Evolutionary conservation across 2,888 invertebrate genomes (phyloP).

Genomic region (Podabrus alpinus): DNA sequence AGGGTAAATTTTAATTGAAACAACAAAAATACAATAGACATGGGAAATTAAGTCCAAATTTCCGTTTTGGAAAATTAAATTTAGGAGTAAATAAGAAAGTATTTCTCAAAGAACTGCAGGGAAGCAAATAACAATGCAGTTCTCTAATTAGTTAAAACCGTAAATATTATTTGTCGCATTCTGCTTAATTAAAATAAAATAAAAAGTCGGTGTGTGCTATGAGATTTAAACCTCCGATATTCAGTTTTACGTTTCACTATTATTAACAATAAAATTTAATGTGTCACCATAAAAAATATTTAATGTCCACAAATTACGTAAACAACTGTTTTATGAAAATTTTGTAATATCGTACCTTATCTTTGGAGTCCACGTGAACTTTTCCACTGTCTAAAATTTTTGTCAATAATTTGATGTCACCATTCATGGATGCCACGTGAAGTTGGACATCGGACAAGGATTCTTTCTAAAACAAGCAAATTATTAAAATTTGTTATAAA

Average conservation of each 20-base stretch:
- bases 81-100: not conserved
- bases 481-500: too few relatives aligned
- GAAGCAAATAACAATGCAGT: not conserved
- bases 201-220: not conserved
- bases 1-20: not conserved
- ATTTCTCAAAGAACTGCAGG: not conserved
- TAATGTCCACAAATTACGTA: too few relatives aligned
- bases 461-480: constrained; percentile 72
- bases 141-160: not conserved
- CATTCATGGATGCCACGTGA: constrained; percentile 86
- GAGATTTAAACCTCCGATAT: not conserved
- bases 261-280: too few relatives aligned
- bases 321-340: too few relatives aligned
- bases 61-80: not conserved
- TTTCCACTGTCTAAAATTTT: constrained; percentile 88
- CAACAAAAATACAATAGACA: not conserved
- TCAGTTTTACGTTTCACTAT: not conserved
- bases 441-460: constrained; percentile 90
- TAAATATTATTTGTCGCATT: not conserved
- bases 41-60: not conserved
- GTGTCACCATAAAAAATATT: too few relatives aligned
- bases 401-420: constrained; percentile 76
- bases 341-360: constrained; percentile 72
- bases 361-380: constrained; percentile 92
- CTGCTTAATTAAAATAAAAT: not conserved